Evolutionary conservation across 1,140 invertebrate genomes (phyloP), one percentile per base, ranked within the genome.

Genomic region (Choristoneura fumiferana): DNA sequence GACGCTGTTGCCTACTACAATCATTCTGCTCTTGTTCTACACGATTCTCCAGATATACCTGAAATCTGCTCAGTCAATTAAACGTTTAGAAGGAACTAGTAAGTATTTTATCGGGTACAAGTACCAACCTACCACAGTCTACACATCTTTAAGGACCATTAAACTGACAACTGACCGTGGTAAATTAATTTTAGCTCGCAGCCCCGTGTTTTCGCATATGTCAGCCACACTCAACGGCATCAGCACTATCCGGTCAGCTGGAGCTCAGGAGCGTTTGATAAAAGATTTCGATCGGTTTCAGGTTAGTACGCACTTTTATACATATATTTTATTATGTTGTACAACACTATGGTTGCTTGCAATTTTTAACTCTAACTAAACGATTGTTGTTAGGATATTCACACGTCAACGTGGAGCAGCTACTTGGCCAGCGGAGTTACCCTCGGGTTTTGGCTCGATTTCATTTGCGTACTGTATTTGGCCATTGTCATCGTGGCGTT

Each of bases 131-230:
- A n/a, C n/a, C n/a, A n/a, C n/a, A n/a, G n/a, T n/a, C n/a, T n/a
- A n/a, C n/a, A n/a, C n/a, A n/a, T n/a, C n/a, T n/a, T n/a, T n/a
- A n/a, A n/a, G n/a, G n/a, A n/a, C n/a, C n/a, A n/a, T n/a, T n/a
- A n/a, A n/a, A n/a, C n/a, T n/a, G n/a, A n/a, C n/a, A 37, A n/a
- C 14, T 61, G 14, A 60, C 33, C n/a, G n/a, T n/a, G n/a, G n/a
- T 29, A 62, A 55, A 45, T 37, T 60, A 15, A 57, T 73, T 72
- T 12, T 64, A 94, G 93, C 91, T 10, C 92, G 93, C 54, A 95
- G 93, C 84, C 96, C 96, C 0, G 92, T 98, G 0, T 96, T 96
- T 73, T 95, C 95, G 0, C 95, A 97, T 62, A 90, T 97, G 29
- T 95, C 93, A 18, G 92, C 95, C 0, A 94, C 95, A 0, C 71